Percentiles rank a stretch among this genome's conserved stretches.
Evolutionary conservation across 2,113 vertebrate genomes (phyloP).

Genomic region (Halichoerus grypus): DNA sequence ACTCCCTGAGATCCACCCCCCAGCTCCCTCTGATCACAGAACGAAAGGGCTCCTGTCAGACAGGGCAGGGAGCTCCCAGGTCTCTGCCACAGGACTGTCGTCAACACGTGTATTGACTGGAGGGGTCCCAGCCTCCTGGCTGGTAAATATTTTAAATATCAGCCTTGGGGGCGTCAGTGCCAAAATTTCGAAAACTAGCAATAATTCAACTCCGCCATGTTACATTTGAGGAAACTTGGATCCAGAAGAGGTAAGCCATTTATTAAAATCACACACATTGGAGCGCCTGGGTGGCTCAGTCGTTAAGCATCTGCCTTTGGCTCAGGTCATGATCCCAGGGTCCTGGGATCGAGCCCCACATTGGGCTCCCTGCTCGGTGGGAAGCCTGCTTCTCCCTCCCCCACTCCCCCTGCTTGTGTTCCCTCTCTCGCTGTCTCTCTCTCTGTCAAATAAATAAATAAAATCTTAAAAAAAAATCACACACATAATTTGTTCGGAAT

Average conservation of each 20-base stretch:
- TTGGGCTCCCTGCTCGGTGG: too few species aligned
- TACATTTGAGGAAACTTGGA: slow-evolving; percentile 8
- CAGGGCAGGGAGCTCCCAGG: not conserved
- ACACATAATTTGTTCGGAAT: not conserved
- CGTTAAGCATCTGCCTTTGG: too few species aligned
- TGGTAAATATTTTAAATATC: not conserved
- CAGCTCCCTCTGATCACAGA: not conserved
- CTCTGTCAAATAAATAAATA: too few species aligned
- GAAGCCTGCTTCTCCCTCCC: too few species aligned
- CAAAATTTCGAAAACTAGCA: not conserved
- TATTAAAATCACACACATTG: not conserved
- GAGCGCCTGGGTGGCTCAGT: too few species aligned
- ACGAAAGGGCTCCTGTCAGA: not conserved
- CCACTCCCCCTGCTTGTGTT: too few species aligned
- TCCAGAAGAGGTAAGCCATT: not conserved
- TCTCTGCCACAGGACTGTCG: not conserved
- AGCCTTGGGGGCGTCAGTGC: not conserved
- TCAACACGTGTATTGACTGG: not conserved
- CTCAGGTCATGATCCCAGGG: too few species aligned
- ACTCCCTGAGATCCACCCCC: not conserved
- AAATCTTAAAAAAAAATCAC: not conserved
- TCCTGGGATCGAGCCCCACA: too few species aligned
- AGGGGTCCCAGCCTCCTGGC: not conserved
- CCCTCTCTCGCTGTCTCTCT: too few species aligned
- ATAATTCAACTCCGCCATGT: not conserved